Evolutionary conservation across 2,113 vertebrate species (phyloP), one percentile per base, ranked within the genome.

Genomic region (Bos javanicus): DNA sequence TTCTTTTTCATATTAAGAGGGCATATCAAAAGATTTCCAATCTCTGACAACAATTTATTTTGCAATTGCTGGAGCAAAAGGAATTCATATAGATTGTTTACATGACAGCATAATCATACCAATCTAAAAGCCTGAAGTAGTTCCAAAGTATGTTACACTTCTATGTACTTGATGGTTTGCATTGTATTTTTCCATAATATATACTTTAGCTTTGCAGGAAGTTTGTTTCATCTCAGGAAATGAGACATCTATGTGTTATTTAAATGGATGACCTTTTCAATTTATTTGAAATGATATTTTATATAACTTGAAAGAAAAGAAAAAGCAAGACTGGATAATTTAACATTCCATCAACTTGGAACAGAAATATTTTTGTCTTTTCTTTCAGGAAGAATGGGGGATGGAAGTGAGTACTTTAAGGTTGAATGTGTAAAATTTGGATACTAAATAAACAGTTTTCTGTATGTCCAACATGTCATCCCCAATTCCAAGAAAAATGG

Each of bases 11-110:
- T 36, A 92, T 57, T 89, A 92, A 98, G 95, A 84, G 5, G 91
- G 28, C 21, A 80, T 43, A 95, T 95, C 2, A 94, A 64, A 98
- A 97, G 25, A 91, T 94, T 97, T 98, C 95, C 19, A 80, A 2
- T 87, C 54, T 95, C 93, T 98, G 92, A 94, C 81, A 96, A 74
- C 28, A 90, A 84, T 97, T 96, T 89, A 83, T 89, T 98, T 98
- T 86, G 54, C 71, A 98, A 91, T 97, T 97, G 33, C 1, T 36
- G 7, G 86, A 92, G 80, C 9, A 93, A 76, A 80, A 96, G 54
- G 2, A 50, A 93, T 96, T 50, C 8, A 14, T 87, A 19, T 90
- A 78, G 50, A 60, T 87, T 97, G 60, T 97, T 94, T 96, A 26
- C 0, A 0, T 90, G 81, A 87, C 25, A 67, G 50, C 8, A 80